Evolutionary conservation across 2,797 vertebrate species (phyloP), one percentile per base, ranked within the genome.

Genomic region (Pristis pectinata): DNA sequence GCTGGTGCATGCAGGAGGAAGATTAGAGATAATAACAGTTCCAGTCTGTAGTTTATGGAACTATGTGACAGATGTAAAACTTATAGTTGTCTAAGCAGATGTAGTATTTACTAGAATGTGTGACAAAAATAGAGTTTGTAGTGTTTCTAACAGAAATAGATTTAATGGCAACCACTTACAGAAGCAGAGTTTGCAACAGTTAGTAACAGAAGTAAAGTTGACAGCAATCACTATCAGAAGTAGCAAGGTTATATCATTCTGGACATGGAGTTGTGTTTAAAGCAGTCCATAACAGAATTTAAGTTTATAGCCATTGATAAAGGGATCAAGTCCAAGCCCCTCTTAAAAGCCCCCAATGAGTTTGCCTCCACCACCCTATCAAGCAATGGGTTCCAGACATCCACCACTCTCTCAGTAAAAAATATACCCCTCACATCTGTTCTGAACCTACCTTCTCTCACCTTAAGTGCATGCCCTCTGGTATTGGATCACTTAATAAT

Each of bases 1-100:
- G 67, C 10, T 94, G 70, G 92, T 94, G 59, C 27, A 27, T 74
- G 70, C 11, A 44, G 37, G 49, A 94, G 92, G 44, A 94, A 49
- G 41, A 94, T 76, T 94, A 53, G 30, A 94, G 15, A 70, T 34
- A 89, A 89, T 61, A 89, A 61, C 59, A 91, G 24, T 10, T 37
- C n/a, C 87, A 64, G 59, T 91, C 19, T 76, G 44, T 34, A 94
- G 70, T 94, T 93, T 94, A 72, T 94, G 49, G 70, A 49, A 76
- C 30, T 9, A 22, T 24, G 92, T 94, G 70, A 94, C 24, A 74
- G 44, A 74, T 13, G 11, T 53, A 94, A 72, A 70, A 24, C 94
- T 94, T 94, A 74, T 94, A 17, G 30, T 53, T 76, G 70, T 76
- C 70, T 41, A 53, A 70, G 37, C 91, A 92, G 22, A 92, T 67